Percentiles rank a stretch among this genome's conserved stretches.
Evolutionary conservation across 2,888 invertebrate genomes (phyloP).

Genomic region (Tetropium fuscum): DNA sequence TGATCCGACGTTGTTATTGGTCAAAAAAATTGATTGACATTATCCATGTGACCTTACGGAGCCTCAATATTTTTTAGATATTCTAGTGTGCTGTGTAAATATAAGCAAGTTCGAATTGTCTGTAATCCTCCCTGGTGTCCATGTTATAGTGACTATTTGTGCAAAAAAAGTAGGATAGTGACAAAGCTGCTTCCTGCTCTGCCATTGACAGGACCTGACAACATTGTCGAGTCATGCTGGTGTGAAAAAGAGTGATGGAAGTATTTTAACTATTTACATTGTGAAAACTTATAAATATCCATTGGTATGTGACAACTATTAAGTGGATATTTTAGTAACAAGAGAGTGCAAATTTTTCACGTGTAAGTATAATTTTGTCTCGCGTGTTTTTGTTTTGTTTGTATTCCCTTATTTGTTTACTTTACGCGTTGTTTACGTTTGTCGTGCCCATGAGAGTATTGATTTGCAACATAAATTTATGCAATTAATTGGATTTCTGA

Average conservation of each 20-base stretch:
- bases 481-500: not conserved
- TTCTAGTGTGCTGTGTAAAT: slow-evolving; percentile 9
- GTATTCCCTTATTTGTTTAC: slow-evolving; percentile 26
- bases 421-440: slow-evolving; percentile 26
- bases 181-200: not conserved
- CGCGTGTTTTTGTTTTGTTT: slow-evolving; percentile 15
- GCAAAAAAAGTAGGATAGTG: not conserved
- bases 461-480: slow-evolving; percentile 4
- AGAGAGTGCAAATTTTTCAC: not conserved
- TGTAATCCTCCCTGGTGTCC: not conserved
- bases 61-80: slow-evolving; percentile 20
- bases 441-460: slow-evolving; percentile 18
- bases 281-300: slow-evolving; percentile 5
- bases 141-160: slow-evolving; percentile 2
- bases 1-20: slow-evolving; percentile 1
- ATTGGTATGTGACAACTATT: not conserved
- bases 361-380: slow-evolving; percentile 5
- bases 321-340: slow-evolving; percentile 5
- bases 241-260: slow-evolving; percentile 17
- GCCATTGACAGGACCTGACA: not conserved
- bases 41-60: slow-evolving; percentile 23
- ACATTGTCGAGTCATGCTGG: slow-evolving; percentile 24
- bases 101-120: not conserved
- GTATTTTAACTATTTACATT: not conserved
- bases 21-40: slow-evolving; percentile 5